Evolutionary conservation across 2,797 vertebrate genomes (phyloP).

Genomic region (Takifugu ocellatus): DNA sequence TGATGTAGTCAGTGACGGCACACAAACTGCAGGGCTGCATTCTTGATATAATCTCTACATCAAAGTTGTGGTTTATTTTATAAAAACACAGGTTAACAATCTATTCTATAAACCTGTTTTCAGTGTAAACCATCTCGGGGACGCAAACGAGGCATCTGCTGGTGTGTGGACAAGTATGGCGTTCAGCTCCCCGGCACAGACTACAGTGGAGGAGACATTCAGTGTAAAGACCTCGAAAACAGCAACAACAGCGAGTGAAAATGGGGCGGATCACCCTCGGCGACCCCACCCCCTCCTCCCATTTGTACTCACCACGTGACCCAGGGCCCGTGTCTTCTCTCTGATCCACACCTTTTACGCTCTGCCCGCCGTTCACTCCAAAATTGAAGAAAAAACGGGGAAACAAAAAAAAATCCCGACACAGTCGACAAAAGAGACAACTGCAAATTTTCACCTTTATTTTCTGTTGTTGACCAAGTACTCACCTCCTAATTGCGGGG

Average conservation of each 20-base stretch:
- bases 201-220: slow-evolving; percentile 89
- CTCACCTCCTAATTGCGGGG: slow-evolving; percentile 63
- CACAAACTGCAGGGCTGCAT: too few species aligned
- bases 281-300: slow-evolving; percentile 17
- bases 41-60: too few species aligned
- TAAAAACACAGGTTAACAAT: neutral
- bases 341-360: slow-evolving; percentile 70
- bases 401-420: slow-evolving; percentile 54
- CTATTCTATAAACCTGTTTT: neutral
- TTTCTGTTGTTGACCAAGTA: slow-evolving; percentile 67
- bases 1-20: too few species aligned
- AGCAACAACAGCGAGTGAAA: slow-evolving; percentile 90
- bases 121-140: slow-evolving; percentile 97
- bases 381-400: slow-evolving; percentile 42
- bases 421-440: slow-evolving; percentile 54
- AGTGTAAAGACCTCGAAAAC: slow-evolving; percentile 95
- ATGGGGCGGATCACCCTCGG: slow-evolving; percentile 36
- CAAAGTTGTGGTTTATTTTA: too few species aligned
- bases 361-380: slow-evolving; percentile 82
- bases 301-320: slow-evolving; percentile 67
- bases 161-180: slow-evolving; percentile 98
- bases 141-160: slow-evolving; percentile 94
- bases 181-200: slow-evolving; percentile 92
- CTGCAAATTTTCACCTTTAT: slow-evolving; percentile 49
- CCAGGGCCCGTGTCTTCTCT: slow-evolving; percentile 78